These are phyloP conservation scores for Ctenochaetus hawaiiensis DNA, from an alignment of 2,797 vertebrate species.

Conservation along the genomic window DNA sequence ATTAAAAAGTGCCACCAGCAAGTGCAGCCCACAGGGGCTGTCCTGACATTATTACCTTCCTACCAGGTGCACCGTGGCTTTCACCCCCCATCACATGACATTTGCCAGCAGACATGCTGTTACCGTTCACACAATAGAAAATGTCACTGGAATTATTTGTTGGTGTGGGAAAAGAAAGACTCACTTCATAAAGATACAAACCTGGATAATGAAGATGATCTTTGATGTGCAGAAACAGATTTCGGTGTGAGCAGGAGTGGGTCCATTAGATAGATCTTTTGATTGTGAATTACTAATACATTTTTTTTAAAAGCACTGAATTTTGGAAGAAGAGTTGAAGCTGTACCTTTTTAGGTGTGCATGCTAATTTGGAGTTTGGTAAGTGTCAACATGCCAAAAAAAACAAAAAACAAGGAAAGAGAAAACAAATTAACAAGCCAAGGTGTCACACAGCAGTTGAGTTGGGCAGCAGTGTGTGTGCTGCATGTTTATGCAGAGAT, in stretches of 20 bases:
- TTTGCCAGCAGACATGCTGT: conserved; percentile 29
- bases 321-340: conserved; percentile 37
- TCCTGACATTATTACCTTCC: conserved; percentile 21
- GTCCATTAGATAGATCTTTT: conserved; percentile 52
- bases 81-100: conserved; percentile 18
- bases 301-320: conserved; percentile 35
- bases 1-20: conserved; percentile 70
- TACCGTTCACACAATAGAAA: conserved; percentile 24
- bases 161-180: conserved; percentile 55
- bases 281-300: conserved; percentile 65
- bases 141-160: conserved; percentile 52
- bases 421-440: conserved; percentile 12
- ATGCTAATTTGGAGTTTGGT: conserved; percentile 44
- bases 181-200: conserved; percentile 33
- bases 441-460: conserved; percentile 21
- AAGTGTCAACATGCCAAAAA: conserved; percentile 18
- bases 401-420: background rate
- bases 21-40: conserved; percentile 28
- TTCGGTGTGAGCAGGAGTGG: conserved; percentile 41
- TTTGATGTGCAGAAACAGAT: conserved; percentile 5
- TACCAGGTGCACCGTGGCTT: conserved; percentile 46
- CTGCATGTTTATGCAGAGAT: conserved; percentile 15
- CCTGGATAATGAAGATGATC: conserved; percentile 26
- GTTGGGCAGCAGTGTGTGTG: background rate
- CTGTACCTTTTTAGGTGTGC: conserved; percentile 51